A percentile compares a stretch with the other conserved stretches of the same genome.
Evolutionary conservation across 2,797 vertebrate genomes (phyloP).

Genomic region (Dipus sagitta): DNA sequence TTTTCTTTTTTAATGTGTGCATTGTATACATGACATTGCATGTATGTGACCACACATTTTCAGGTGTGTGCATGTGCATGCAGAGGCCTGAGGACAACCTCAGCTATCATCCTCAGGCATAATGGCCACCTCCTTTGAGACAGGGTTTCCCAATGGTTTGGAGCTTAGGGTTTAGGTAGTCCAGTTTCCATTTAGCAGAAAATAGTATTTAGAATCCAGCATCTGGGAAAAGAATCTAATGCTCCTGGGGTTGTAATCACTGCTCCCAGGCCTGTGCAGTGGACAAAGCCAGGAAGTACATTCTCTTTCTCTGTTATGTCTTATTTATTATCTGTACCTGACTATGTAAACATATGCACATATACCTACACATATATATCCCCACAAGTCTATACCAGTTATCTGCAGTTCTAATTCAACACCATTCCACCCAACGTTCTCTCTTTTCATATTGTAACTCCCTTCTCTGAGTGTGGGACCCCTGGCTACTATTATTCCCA

Average conservation of each 20-base stretch:
- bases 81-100: background rate
- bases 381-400: background rate
- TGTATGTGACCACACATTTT: background rate
- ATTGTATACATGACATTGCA: background rate
- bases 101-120: no score
- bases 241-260: background rate
- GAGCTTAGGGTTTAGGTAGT: background rate
- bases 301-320: background rate
- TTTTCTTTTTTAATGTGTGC: background rate
- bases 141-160: no score
- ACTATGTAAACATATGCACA: background rate
- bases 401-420: background rate
- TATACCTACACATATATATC: background rate
- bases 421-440: background rate
- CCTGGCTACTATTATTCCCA: background rate
- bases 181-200: conserved; percentile 11
- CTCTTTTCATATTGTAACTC: background rate
- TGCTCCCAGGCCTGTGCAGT: background rate
- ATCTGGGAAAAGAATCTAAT: background rate
- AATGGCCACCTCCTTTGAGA: no score
- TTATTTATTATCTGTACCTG: background rate
- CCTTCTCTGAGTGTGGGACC: conserved; percentile 15
- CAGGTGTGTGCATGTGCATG: background rate
- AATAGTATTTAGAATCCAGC: conserved; percentile 26
- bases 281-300: conserved; percentile 11